phyloP scores from a whole-genome alignment of 2,888 invertebrate species.

The Orthonevra nobilis region DNA sequence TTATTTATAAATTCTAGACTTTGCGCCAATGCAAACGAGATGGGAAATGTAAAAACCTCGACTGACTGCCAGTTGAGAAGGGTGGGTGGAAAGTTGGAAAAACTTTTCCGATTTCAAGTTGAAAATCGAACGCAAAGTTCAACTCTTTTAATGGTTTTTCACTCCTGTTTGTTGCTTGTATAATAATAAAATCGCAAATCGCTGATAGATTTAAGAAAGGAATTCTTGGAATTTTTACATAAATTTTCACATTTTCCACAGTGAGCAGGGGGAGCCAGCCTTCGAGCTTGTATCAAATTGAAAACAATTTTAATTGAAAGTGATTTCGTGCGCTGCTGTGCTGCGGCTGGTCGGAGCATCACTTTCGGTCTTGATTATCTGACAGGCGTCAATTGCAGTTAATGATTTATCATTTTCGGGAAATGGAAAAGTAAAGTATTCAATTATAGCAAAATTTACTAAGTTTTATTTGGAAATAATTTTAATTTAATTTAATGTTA shows the following conservation, averaged over 20 bases:
- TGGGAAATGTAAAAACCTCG: slow-evolving; percentile 35
- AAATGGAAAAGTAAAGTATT: background rate
- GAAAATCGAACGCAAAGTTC: slow-evolving; percentile 34
- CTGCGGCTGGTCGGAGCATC: background rate
- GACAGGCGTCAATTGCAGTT: slow-evolving; percentile 37
- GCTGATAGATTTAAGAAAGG: slow-evolving; percentile 7
- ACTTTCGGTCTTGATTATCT: slow-evolving; percentile 15
- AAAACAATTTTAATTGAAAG: slow-evolving; percentile 51
- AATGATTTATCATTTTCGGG: slow-evolving; percentile 32
- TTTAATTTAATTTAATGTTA: background rate
- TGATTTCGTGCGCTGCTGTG: slow-evolving; percentile 9
- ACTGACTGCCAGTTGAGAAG: slow-evolving; percentile 19
- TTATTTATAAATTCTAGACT: slow-evolving; percentile 12
- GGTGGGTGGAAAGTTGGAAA: background rate
- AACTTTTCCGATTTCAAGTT: slow-evolving; percentile 57
- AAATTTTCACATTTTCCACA: background rate
- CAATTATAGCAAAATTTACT: slow-evolving; percentile 23
- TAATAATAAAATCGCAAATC: too few species aligned
- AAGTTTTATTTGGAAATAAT: background rate
- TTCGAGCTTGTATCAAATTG: slow-evolving; percentile 9
- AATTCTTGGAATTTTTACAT: slow-evolving; percentile 4
- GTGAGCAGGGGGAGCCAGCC: background rate
- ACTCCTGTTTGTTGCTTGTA: background rate
- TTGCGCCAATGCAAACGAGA: background rate
- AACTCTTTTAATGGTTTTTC: slow-evolving; percentile 36